A percentile compares a stretch with the other conserved stretches of the same genome.
phyloP scores from a whole-genome alignment of 2,888 invertebrate genomes.

The Leucozona laternaria region DNA sequence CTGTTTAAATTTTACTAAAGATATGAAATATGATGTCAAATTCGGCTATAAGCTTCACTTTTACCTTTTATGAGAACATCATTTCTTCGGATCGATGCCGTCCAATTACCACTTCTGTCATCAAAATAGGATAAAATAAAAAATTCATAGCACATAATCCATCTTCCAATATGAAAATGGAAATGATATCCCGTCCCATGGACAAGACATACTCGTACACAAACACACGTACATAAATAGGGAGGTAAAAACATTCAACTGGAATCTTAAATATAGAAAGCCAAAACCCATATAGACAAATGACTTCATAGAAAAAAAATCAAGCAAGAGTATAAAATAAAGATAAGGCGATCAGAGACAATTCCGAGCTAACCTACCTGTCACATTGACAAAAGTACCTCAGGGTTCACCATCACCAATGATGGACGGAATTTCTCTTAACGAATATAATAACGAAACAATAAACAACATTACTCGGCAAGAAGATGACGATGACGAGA shows the following conservation, averaged over 20 bases:
- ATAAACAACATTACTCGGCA: conserved; percentile 27
- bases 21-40: conserved; percentile 15
- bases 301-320: background rate
- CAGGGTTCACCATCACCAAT: background rate
- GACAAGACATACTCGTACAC: background rate
- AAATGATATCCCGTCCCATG: conserved; percentile 55
- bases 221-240: background rate
- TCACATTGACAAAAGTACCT: conserved; percentile 20
- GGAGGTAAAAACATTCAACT: background rate
- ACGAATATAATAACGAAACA: conserved; percentile 33
- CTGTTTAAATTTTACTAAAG: background rate
- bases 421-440: background rate
- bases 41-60: conserved; percentile 1
- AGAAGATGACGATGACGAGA: conserved; percentile 15
- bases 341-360: conserved; percentile 17
- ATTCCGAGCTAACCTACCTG: conserved; percentile 47
- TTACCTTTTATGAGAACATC: background rate
- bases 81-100: background rate
- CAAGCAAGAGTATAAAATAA: background rate
- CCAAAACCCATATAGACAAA: background rate
- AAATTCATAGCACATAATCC: conserved; percentile 72
- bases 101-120: conserved; percentile 13
- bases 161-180: conserved; percentile 37
- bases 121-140: conserved; percentile 49
- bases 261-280: background rate